Base-by-base conservation (phyloP, 2,888 invertebrate genomes). In the Drosophila rubida region DNA sequence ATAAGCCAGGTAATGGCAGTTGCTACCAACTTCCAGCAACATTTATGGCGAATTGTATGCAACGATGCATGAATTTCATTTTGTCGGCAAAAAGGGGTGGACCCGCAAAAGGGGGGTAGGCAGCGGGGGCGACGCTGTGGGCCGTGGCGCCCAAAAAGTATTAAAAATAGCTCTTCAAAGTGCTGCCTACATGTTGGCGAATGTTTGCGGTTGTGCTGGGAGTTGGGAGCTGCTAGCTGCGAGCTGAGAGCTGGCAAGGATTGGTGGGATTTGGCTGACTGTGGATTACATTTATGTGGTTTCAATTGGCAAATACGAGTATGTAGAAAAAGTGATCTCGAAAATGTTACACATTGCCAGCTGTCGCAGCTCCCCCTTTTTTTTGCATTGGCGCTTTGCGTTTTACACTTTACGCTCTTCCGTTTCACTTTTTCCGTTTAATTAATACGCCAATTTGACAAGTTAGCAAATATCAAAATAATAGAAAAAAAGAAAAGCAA, bases 1-100 rank as follows among this genome's bases (percentile, higher is more conserved):
- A 3, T 44, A 44, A 77, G 73, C 45, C 73, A 77, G 73, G 78
- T 75, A 75, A 72, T 73, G 77, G 73, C 73, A 72, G 73, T 68
- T 77, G 49, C 78, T 71, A 70, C 71, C 70, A 75, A 81, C 68
- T 80, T 82, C 73, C 57, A 80, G 84, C 71, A 71, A 87, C 81
- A 80, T 84, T 85, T 78, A 85, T 79, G 85, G 69, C 85, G 80
- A 79, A 87, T 87, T 82, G 82, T 69, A 82, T 69, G 77, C 85
- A 87, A 61, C 80, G 86, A 87, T 87, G 87, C 85, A 82, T 82
- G 68, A 87, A 85, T 82, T 82, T 82, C 70, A 82, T 79, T 87
- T 87, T 72, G 55, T 62, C n/a, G 54, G 35, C 44, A 44, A 27
- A 9, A 27, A 22, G 11, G 46, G 25, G 3, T 35, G 9, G 44